Evolutionary conservation across 2,888 invertebrate genomes (phyloP), one percentile per base, ranked within the genome.

Genomic region (Scrobipalpa atriplicella): DNA sequence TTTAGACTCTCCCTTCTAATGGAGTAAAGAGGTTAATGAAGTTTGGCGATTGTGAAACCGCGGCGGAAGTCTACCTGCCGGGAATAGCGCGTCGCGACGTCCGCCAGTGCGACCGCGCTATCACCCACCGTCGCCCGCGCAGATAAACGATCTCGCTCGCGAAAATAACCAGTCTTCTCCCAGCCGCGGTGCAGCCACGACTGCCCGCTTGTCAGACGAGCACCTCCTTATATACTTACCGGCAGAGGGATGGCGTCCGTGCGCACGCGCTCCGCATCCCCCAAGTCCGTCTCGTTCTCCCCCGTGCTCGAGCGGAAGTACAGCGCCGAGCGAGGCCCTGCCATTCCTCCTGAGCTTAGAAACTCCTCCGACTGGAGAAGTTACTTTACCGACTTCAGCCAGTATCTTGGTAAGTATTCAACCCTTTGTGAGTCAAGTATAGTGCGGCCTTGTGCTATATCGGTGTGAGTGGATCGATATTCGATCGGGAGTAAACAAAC

Each of bases 191-290:
- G 85, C 84, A 75, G 80, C 87, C 83, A 88, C 92, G 89, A 92
- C 90, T 92, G 92, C 83, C 82, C 78, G 81, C 73, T 66, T 78
- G 76, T 76, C 80, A 76, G 75, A 78, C 77, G 78, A 69, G 79
- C 77, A 75, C 73, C 83, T 81, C 79, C 82, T 90, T 91, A 81
- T 92, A 92, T 92, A 92, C 85, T 72, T 74, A 75, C 72, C 76
- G 71, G 75, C 67, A 79, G 80, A 89, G 87, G 87, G 86, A 94
- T 94, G 94, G 92, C 94, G 78, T 94, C 93, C 75, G 91, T 94
- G 92, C 94, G 94, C 93, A 93, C 93, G 92, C 94, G 94, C 85
- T 94, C 94, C 66, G 94, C 94, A 80, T 94, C 94, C 84, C 94
- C 94, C 71, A 94, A 95, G 84, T 93, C 94, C 52, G 94, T 95